Conservation (phyloP, 2,797 vertebrate genomes). For the Gadopsis bispinosus region DNA sequence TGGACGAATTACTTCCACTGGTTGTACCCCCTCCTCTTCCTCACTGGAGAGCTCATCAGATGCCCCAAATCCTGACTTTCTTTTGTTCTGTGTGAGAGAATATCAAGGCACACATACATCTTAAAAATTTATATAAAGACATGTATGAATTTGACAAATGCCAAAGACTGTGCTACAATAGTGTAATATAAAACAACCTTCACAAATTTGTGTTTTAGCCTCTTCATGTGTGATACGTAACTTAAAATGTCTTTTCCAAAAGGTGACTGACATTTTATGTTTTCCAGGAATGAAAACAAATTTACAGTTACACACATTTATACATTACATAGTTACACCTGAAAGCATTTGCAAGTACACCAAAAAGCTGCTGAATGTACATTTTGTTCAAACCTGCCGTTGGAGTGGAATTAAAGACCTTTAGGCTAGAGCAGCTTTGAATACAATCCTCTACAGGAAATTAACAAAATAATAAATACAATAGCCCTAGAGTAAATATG, state of each 20-base stretch:
- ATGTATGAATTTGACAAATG: neutral
- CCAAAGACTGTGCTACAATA: neutral
- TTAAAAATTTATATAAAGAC: neutral
- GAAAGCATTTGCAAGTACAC: too few species aligned
- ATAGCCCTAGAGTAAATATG: neutral
- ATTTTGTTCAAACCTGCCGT: neutral
- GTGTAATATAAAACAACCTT: neutral
- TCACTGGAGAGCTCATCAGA: slow-evolving; percentile 96
- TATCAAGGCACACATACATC: neutral
- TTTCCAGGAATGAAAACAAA: neutral
- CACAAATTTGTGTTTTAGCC: neutral
- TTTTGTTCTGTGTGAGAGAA: slow-evolving; percentile 76
- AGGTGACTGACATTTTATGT: neutral
- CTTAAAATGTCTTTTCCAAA: neutral
- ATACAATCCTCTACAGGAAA: slow-evolving; percentile 6
- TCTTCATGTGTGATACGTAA: neutral
- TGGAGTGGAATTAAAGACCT: neutral
- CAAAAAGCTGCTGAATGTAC: too few species aligned
- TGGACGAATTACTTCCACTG: slow-evolving; percentile 58
- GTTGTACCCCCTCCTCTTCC: slow-evolving; percentile 86
- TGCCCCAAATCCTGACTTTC: slow-evolving; percentile 78
- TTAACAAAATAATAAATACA: neutral
- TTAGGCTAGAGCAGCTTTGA: neutral
- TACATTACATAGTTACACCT: too few species aligned
- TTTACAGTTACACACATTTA: neutral